These are phyloP conservation scores for Venturia canescens DNA, from an alignment of 1,140 invertebrate genomes.

Conservation along the genomic window DNA sequence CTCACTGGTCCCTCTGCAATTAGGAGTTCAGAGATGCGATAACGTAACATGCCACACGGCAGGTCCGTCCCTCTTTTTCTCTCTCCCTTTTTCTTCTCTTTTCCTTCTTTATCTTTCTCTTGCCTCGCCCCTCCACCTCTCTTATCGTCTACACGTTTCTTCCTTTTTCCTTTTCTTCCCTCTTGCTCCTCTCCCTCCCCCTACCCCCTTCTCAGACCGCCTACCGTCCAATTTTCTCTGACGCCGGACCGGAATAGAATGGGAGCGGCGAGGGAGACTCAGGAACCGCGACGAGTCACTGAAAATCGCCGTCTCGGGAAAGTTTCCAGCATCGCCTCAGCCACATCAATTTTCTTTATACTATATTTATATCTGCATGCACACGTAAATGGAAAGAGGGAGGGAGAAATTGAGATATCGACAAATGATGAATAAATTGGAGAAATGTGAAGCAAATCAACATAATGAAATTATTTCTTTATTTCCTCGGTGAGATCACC, in stretches of 20 bases:
- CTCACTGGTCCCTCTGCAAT: constrained; percentile 25
- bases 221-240: neutral
- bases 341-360: neutral
- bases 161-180: neutral
- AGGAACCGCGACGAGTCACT: constrained; percentile 5
- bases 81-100: neutral
- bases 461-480: no score
- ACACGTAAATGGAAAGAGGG: neutral
- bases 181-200: neutral
- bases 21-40: constrained; percentile 31
- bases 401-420: neutral
- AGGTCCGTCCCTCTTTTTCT: neutral
- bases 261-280: neutral
- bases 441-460: neutral
- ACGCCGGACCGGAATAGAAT: neutral
- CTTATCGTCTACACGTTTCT: neutral
- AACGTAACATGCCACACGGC: constrained; percentile 13
- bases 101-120: neutral
- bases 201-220: neutral
- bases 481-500: no score
- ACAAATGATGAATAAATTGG: neutral
- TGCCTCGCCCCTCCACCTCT: neutral
- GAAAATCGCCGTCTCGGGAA: constrained; percentile 26
- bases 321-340: neutral
- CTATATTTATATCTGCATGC: neutral